Evolutionary conservation across 2,113 vertebrate species (phyloP).

Genomic region (Phylloscopus trochilus): DNA sequence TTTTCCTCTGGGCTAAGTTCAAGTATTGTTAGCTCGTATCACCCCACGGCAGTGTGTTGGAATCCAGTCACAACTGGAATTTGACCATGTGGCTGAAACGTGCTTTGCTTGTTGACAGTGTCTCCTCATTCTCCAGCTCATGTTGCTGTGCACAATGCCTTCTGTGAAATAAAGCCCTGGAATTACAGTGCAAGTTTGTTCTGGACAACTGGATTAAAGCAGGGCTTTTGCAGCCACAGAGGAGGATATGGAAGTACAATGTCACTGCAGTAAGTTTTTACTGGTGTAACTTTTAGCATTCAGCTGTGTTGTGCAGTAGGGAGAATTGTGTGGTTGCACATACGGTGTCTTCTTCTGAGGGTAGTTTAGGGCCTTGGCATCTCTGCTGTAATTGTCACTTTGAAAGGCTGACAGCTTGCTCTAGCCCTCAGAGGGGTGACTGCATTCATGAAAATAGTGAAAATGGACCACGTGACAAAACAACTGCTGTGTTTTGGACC

Average conservation of each 20-base stretch:
- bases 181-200: not conserved
- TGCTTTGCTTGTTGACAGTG: not conserved
- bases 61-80: not conserved
- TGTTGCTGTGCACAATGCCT: not conserved
- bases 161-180: not conserved
- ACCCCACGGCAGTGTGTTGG: not conserved
- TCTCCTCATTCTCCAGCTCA: not conserved
- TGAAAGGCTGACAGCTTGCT: not conserved
- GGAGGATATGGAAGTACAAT: not conserved
- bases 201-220: not conserved
- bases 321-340: not conserved
- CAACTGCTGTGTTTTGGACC: not conserved
- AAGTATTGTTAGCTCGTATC: not conserved
- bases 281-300: not conserved
- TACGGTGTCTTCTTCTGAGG: not conserved
- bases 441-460: not conserved
- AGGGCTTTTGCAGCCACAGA: not conserved
- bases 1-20: not conserved
- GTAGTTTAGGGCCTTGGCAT: not conserved
- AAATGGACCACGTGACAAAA: not conserved
- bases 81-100: not conserved
- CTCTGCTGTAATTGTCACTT: not conserved
- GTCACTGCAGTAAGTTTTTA: not conserved
- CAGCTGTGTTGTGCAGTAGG: not conserved
- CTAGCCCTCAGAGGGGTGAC: not conserved